Conservation (phyloP, 2,113 vertebrate species). For the Tiliqua scincoides region DNA sequence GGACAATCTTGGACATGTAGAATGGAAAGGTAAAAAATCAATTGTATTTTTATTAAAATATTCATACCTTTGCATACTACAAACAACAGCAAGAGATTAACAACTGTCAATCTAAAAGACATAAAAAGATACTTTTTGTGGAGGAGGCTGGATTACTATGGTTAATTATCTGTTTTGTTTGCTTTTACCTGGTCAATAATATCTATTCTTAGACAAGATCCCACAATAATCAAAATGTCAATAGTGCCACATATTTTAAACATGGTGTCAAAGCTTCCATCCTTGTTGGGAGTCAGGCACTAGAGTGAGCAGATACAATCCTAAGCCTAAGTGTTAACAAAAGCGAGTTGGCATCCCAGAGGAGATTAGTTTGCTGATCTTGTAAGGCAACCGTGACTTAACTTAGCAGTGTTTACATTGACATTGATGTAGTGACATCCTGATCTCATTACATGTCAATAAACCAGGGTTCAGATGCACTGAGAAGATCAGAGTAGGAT, state of each 20-base stretch:
- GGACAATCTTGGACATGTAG: constrained; percentile 20
- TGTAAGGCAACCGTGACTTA: constrained; percentile 79
- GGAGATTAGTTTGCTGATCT: constrained; percentile 87
- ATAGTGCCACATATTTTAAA: constrained; percentile 22
- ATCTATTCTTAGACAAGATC: constrained; percentile 24
- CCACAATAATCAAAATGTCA: constrained; percentile 25
- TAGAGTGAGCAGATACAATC: constrained; percentile 57
- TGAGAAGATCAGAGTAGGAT: constrained; percentile 80
- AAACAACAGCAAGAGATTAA: neutral
- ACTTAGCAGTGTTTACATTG: constrained; percentile 80
- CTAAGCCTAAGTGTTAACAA: constrained; percentile 70
- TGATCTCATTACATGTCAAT: constrained; percentile 91
- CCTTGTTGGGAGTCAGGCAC: constrained; percentile 41
- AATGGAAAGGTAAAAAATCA: neutral
- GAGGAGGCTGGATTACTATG: constrained; percentile 19
- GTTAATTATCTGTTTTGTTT: constrained; percentile 21
- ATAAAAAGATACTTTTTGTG: neutral
- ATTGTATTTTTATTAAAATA: constrained; percentile 13
- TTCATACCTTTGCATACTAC: constrained; percentile 11
- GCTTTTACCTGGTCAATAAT: constrained; percentile 41
- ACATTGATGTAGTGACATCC: constrained; percentile 84
- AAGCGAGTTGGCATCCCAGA: constrained; percentile 77
- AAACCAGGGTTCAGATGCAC: constrained; percentile 77
- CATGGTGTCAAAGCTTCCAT: constrained; percentile 42
- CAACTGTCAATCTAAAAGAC: constrained; percentile 12